phyloP scores from a whole-genome alignment of 2,797 vertebrate species.

The Acomys russatus region DNA sequence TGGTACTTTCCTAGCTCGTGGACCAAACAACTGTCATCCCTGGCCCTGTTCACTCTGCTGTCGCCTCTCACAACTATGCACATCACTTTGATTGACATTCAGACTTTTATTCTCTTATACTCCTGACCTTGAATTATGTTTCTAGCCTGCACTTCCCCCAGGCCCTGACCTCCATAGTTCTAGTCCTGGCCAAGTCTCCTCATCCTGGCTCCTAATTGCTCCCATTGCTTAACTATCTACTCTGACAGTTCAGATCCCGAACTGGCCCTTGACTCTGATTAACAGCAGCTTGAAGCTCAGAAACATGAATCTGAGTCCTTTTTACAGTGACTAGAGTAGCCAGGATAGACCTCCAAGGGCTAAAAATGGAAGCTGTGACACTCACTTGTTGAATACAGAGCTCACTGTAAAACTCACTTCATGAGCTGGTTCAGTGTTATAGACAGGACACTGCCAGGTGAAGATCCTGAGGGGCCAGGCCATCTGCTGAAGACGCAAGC shows the following conservation, averaged over 20 bases:
- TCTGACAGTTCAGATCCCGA: constrained; percentile 34
- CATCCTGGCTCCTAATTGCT: constrained; percentile 79
- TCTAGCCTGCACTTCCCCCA: constrained; percentile 66
- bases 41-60: not conserved
- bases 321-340: not conserved
- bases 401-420: not conserved
- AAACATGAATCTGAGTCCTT: constrained; percentile 17
- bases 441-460: constrained; percentile 32
- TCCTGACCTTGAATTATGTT: constrained; percentile 76
- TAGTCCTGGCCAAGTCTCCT: constrained; percentile 47
- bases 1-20: not conserved
- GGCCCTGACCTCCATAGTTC: constrained; percentile 62
- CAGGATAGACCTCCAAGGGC: constrained; percentile 3
- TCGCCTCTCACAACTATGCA: not conserved
- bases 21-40: constrained; percentile 1
- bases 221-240: constrained; percentile 73
- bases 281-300: constrained; percentile 47
- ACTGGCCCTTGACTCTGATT: constrained; percentile 66
- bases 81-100: constrained; percentile 75
- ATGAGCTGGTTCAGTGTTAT: not conserved
- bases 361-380: not conserved
- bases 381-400: constrained; percentile 62
- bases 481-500: constrained; percentile 62
- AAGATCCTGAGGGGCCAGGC: not conserved
- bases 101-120: constrained; percentile 50